Percentiles rank a stretch among this genome's conserved stretches.
Evolutionary conservation across 2,113 vertebrate species (phyloP).

Genomic region (Hypanus sabinus): DNA sequence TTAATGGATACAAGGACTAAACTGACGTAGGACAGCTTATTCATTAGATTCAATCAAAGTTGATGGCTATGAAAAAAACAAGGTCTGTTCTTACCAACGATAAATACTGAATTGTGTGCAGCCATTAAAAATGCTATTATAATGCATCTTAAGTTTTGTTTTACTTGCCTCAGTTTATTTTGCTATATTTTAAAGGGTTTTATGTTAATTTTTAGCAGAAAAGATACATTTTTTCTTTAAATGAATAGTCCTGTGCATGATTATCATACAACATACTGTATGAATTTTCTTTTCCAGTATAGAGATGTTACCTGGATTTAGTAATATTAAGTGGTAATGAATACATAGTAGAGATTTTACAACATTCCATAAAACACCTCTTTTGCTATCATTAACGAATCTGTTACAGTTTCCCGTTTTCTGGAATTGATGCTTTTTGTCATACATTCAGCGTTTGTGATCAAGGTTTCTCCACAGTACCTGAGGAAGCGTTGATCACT

Average conservation of each 20-base stretch:
- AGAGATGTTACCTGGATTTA: not conserved
- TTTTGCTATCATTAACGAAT: not conserved
- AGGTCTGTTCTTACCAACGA: slow-evolving; percentile 11
- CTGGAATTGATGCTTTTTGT: not conserved
- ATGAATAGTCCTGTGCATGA: not conserved
- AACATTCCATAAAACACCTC: not conserved
- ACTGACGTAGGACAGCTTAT: slow-evolving; percentile 98
- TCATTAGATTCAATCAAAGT: slow-evolving; percentile 99
- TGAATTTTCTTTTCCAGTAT: not conserved
- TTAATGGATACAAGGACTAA: slow-evolving; percentile 99
- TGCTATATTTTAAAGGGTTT: not conserved
- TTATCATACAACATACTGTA: not conserved
- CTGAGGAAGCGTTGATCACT: not conserved
- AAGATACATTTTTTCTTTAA: not conserved
- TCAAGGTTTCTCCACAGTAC: not conserved
- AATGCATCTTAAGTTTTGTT: not conserved
- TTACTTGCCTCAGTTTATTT: slow-evolving; percentile 12
- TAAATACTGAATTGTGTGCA: slow-evolving; percentile 23
- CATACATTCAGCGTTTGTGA: not conserved
- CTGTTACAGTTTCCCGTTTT: not conserved
- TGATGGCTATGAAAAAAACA: slow-evolving; percentile 65
- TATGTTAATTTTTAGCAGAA: not conserved
- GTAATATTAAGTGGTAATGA: not conserved
- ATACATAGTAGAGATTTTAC: not conserved
- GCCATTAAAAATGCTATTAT: slow-evolving; percentile 17